phyloP scores from a whole-genome alignment of 2,113 vertebrate genomes.

The Chaenogobius annularis region DNA sequence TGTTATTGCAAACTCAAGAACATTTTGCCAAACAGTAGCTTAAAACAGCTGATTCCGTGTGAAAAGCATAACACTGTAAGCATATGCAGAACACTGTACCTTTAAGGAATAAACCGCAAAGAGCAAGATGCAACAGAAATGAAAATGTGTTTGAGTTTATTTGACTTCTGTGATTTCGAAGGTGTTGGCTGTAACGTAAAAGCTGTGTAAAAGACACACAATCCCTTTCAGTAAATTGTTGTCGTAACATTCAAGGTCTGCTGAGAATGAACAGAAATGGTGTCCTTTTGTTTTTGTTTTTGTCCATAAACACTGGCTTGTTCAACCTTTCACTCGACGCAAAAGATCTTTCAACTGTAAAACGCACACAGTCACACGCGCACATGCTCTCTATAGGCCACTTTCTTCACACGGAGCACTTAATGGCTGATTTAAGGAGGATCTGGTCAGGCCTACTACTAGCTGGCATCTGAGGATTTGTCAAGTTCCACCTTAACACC shows the following conservation, averaged over 20 bases:
- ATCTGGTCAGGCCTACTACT: slow-evolving; percentile 73
- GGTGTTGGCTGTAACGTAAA: slow-evolving; percentile 35
- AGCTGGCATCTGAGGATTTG: slow-evolving; percentile 87
- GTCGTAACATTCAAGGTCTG: slow-evolving; percentile 65
- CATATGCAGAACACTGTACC: slow-evolving; percentile 75
- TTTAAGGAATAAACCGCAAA: slow-evolving; percentile 65
- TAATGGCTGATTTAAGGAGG: slow-evolving; percentile 39
- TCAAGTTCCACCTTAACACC: slow-evolving; percentile 92
- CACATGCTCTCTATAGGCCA: slow-evolving; percentile 45
- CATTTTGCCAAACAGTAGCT: slow-evolving; percentile 55
- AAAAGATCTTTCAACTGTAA: slow-evolving; percentile 29
- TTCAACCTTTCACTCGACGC: slow-evolving; percentile 25
- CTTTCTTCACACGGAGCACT: slow-evolving; percentile 63
- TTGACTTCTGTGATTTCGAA: slow-evolving; percentile 36
- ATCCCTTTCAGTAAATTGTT: slow-evolving; percentile 66
- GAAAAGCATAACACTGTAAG: slow-evolving; percentile 60
- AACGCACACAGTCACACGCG: slow-evolving; percentile 43
- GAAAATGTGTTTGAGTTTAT: slow-evolving; percentile 27
- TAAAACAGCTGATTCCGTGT: slow-evolving; percentile 64
- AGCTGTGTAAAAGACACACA: slow-evolving; percentile 23
- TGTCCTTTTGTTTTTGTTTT: slow-evolving; percentile 13
- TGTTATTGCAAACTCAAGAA: slow-evolving; percentile 59
- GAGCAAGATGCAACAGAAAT: slow-evolving; percentile 39
- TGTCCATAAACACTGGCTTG: slow-evolving; percentile 26
- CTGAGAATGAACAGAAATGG: slow-evolving; percentile 46